These are phyloP conservation scores for Motacilla alba DNA, from an alignment of 2,113 vertebrate species.

Conservation along the genomic window DNA sequence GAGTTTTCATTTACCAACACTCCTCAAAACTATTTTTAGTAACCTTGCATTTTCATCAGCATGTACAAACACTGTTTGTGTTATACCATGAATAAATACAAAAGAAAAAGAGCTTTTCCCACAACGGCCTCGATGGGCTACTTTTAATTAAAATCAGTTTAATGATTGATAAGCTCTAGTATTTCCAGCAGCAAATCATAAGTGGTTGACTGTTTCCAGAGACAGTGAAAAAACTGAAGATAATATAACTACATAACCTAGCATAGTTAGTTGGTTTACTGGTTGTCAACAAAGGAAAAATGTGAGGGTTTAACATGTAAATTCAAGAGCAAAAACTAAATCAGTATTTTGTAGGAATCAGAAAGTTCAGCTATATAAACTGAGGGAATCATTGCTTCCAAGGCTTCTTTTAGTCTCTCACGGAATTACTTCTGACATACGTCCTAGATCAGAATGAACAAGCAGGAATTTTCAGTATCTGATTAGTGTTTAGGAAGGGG, in stretches of 20 bases:
- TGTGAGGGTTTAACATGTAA: constrained; percentile 39
- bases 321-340: constrained; percentile 18
- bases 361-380: background rate
- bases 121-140: constrained; percentile 25
- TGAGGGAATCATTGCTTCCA: background rate
- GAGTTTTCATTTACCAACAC: background rate
- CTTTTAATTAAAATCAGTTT: constrained; percentile 67
- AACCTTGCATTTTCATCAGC: background rate
- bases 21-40: background rate
- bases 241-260: constrained; percentile 33
- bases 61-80: background rate
- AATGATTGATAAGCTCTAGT: constrained; percentile 66
- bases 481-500: background rate
- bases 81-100: background rate
- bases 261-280: constrained; percentile 60
- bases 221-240: constrained; percentile 45
- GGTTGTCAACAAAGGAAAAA: constrained; percentile 30
- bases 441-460: background rate
- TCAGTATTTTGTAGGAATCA: background rate
- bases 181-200: constrained; percentile 66
- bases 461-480: background rate
- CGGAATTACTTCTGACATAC: background rate
- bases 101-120: constrained; percentile 36
- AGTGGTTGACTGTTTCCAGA: constrained; percentile 62
- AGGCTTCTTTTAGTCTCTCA: background rate